Evolutionary conservation across 2,797 vertebrate species (phyloP).

Genomic region (Bryconaethiops microstoma): DNA sequence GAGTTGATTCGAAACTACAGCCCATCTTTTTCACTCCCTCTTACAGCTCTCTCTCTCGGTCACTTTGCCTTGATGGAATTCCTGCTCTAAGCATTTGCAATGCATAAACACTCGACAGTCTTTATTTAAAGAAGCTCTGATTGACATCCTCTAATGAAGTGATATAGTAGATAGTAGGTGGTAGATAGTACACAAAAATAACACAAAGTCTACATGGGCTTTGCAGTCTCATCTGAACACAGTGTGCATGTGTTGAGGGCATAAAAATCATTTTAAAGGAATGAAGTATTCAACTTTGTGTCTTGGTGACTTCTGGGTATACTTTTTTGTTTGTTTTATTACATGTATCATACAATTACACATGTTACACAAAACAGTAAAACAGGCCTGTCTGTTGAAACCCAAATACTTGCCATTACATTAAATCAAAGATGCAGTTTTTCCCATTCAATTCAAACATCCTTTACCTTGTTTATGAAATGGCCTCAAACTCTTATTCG

Average conservation of each 20-base stretch:
- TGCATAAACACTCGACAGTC: background rate
- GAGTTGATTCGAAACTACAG: slow-evolving; percentile 9
- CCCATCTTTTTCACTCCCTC: background rate
- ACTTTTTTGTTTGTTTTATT: too few relatives aligned
- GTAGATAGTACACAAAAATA: background rate
- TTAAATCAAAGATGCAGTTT: background rate
- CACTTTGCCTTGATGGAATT: background rate
- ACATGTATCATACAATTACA: too few relatives aligned
- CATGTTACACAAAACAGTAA: too few relatives aligned
- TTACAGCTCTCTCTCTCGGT: background rate
- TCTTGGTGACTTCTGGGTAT: too few relatives aligned
- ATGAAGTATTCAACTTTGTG: too few relatives aligned
- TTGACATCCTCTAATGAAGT: background rate
- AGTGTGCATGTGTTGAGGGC: too few relatives aligned
- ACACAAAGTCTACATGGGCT: background rate
- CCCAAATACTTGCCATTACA: background rate
- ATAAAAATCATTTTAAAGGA: too few relatives aligned
- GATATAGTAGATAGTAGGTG: background rate
- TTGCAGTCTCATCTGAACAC: background rate
- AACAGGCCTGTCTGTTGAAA: background rate
- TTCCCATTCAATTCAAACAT: background rate
- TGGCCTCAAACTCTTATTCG: background rate
- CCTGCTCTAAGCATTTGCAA: background rate
- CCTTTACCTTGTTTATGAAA: background rate
- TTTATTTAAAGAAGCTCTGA: background rate